Conservation (phyloP, 2,113 vertebrate species). For the Plestiodon gilberti region DNA sequence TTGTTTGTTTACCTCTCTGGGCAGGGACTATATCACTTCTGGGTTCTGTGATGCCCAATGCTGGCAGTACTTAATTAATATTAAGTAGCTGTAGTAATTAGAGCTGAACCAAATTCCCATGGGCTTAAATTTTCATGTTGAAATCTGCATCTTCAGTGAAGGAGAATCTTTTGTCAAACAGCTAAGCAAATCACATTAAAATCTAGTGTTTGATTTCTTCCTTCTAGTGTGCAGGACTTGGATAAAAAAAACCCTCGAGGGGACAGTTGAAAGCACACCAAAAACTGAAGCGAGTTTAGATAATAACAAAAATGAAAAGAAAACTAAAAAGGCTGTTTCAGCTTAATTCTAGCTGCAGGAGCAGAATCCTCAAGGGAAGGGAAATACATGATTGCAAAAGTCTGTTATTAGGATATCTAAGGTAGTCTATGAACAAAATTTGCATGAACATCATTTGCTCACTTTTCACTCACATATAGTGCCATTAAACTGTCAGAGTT, state of each 20-base stretch:
- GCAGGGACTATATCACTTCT: background rate
- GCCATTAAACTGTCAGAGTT: constrained; percentile 12
- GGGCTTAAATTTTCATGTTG: background rate
- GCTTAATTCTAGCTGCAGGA: background rate
- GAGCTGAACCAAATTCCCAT: background rate
- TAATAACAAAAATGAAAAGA: background rate
- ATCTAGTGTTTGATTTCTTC: background rate
- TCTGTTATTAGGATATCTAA: background rate
- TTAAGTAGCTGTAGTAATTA: background rate
- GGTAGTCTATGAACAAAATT: background rate
- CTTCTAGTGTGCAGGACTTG: background rate
- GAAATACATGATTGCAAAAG: background rate
- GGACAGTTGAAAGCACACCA: background rate
- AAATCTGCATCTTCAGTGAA: background rate
- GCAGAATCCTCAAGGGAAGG: background rate
- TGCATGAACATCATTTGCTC: background rate
- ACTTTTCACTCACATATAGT: background rate
- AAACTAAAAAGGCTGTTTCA: background rate
- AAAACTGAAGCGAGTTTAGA: background rate
- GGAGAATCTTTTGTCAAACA: background rate
- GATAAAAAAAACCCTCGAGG: background rate
- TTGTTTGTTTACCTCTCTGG: background rate
- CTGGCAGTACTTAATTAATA: background rate
- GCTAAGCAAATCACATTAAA: background rate
- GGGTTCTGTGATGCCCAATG: background rate